Evolutionary conservation across 1,140 invertebrate genomes (phyloP).

Genomic region (Orius insidiosus): DNA sequence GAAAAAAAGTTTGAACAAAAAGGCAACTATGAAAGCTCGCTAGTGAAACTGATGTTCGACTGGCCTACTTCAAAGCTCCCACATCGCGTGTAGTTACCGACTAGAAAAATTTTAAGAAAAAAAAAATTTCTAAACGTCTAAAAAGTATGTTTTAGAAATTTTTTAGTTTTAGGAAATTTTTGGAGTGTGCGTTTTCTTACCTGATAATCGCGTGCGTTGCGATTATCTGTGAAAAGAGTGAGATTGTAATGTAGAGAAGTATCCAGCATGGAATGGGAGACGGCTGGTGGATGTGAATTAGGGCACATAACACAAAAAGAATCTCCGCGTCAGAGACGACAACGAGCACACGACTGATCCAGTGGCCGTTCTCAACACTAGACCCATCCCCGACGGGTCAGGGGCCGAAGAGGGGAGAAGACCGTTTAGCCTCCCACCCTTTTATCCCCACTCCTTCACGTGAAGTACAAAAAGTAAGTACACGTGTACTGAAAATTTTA

Average conservation of each 20-base stretch:
- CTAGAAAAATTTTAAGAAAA: no score
- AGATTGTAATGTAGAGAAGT: conserved; percentile 1
- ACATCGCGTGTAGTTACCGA: no score
- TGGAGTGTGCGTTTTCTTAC: neutral
- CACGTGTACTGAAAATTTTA: no score
- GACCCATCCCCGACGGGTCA: neutral
- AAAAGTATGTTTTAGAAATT: no score
- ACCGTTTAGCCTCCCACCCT: conserved; percentile 7
- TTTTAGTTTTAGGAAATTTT: no score
- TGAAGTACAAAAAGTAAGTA: no score
- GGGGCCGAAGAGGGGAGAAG: neutral
- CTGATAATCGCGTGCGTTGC: conserved; percentile 6
- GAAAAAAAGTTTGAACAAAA: no score
- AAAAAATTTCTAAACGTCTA: no score
- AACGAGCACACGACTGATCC: no score
- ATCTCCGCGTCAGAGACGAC: neutral
- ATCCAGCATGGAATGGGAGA: conserved; percentile 12
- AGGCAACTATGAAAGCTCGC: no score
- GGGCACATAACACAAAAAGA: conserved; percentile 11
- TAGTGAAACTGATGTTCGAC: no score
- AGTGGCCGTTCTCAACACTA: neutral
- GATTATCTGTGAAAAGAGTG: conserved; percentile 1
- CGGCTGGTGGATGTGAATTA: conserved; percentile 10
- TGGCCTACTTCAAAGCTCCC: no score
- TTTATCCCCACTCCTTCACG: conserved; percentile 1